Evolutionary conservation across 2,113 vertebrate genomes (phyloP).

Genomic region (Gallinago undulata): DNA sequence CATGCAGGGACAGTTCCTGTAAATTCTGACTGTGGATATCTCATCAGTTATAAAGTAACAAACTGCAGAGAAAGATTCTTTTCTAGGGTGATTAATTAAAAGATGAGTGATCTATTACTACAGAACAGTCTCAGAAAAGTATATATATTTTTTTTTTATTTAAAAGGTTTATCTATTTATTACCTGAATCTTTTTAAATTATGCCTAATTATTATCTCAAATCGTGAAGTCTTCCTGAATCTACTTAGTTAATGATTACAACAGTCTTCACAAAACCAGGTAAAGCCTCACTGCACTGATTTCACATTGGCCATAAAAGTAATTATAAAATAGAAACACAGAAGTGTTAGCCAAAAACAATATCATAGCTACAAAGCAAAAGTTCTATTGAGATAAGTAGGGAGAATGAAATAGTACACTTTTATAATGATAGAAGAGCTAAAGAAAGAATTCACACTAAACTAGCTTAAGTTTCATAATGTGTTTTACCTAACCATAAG

Average conservation of each 20-base stretch:
- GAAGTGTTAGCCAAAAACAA: background rate
- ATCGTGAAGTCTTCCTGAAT: background rate
- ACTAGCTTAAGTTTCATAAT: background rate
- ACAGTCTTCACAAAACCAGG: background rate
- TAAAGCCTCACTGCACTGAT: background rate
- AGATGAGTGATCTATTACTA: background rate
- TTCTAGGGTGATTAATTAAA: background rate
- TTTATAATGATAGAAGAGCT: background rate
- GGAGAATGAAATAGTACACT: background rate
- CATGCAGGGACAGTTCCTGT: background rate
- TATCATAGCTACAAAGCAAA: background rate
- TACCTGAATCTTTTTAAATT: background rate
- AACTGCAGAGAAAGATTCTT: background rate
- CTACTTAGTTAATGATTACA: background rate
- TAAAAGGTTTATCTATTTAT: background rate
- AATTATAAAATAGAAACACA: background rate
- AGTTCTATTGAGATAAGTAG: background rate
- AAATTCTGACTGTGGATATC: background rate
- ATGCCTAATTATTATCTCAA: background rate
- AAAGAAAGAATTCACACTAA: background rate
- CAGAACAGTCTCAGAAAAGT: background rate
- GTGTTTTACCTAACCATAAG: background rate
- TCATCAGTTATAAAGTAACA: background rate
- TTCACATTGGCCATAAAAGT: background rate
- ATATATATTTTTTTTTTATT: background rate